phyloP scores from a whole-genome alignment of 2,888 invertebrate species.

The Marronus borbonicus region DNA sequence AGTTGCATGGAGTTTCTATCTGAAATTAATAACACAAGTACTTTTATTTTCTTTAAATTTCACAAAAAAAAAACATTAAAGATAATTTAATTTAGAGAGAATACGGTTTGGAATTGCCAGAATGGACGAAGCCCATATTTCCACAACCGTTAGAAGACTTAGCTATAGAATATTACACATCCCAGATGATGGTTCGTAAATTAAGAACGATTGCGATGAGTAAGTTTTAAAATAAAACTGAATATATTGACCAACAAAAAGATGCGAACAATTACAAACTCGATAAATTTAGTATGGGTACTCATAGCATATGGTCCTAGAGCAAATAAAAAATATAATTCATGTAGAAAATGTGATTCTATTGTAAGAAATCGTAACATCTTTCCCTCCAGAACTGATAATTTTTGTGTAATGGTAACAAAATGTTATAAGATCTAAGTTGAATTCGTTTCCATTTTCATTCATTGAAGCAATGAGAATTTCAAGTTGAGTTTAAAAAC shows the following conservation, averaged over 20 bases:
- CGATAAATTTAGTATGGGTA: too few species aligned
- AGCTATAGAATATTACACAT: not conserved
- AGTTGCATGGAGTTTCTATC: conserved; percentile 7
- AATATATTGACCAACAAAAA: not conserved
- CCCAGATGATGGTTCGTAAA: not conserved
- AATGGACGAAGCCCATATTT: conserved; percentile 39
- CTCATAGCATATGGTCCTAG: too few species aligned
- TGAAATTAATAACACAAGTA: conserved; percentile 11
- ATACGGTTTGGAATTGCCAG: conserved; percentile 22
- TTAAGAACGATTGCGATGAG: not conserved
- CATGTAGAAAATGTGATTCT: too few species aligned
- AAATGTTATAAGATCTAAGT: too few species aligned
- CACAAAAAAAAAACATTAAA: not conserved
- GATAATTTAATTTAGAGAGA: not conserved
- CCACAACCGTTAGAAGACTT: conserved; percentile 32
- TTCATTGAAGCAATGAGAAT: too few species aligned
- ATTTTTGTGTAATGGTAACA: too few species aligned
- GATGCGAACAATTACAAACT: not conserved
- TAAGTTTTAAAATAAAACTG: not conserved
- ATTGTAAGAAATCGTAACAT: too few species aligned
- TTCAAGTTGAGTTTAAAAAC: too few species aligned
- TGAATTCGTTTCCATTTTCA: too few species aligned
- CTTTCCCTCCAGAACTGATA: too few species aligned
- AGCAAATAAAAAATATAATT: too few species aligned
- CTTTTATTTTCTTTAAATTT: not conserved